Percentiles rank a stretch among this genome's conserved stretches.
These are phyloP conservation scores for Boloria selene DNA, from an alignment of 2,888 invertebrate species.

Conservation along the genomic window DNA sequence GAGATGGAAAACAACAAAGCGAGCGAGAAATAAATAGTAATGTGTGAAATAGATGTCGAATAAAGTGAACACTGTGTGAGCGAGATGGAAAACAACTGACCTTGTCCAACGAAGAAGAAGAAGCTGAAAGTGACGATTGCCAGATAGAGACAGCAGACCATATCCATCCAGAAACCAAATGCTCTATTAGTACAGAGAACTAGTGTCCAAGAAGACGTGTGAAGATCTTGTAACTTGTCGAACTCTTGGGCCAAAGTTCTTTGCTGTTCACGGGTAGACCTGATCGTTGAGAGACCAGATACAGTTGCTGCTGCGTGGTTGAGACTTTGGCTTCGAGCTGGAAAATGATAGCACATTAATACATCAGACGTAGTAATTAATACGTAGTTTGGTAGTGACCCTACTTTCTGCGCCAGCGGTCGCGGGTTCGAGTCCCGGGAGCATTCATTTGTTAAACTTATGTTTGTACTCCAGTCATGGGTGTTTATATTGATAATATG, in stretches of 20 bases:
- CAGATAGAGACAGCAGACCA: conserved; percentile 80
- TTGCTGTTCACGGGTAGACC: conserved; percentile 87
- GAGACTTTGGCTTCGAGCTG: conserved; percentile 93
- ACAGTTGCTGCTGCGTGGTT: conserved; percentile 91
- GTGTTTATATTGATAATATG: too few relatives aligned
- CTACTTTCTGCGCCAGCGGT: too few relatives aligned
- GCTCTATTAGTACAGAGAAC: conserved; percentile 68
- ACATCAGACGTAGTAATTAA: too few relatives aligned
- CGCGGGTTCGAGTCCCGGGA: too few relatives aligned
- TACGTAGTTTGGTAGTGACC: too few relatives aligned
- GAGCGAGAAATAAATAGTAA: too few relatives aligned
- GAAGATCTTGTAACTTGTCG: conserved; percentile 84
- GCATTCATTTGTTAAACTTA: too few relatives aligned
- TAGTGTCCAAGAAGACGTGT: conserved; percentile 84
- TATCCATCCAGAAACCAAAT: conserved; percentile 82
- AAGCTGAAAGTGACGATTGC: conserved; percentile 86
- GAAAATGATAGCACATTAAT: background rate
- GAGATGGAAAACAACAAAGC: conserved; percentile 17
- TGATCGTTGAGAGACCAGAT: conserved; percentile 90
- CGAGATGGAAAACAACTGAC: conserved; percentile 44
- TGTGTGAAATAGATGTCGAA: too few relatives aligned
- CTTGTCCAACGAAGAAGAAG: conserved; percentile 75
- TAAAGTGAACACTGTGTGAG: too few relatives aligned
- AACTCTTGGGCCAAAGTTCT: conserved; percentile 86
- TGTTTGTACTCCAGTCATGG: too few relatives aligned